Conservation (phyloP, 2,888 invertebrate species). For the Ariolimax columbianus region DNA sequence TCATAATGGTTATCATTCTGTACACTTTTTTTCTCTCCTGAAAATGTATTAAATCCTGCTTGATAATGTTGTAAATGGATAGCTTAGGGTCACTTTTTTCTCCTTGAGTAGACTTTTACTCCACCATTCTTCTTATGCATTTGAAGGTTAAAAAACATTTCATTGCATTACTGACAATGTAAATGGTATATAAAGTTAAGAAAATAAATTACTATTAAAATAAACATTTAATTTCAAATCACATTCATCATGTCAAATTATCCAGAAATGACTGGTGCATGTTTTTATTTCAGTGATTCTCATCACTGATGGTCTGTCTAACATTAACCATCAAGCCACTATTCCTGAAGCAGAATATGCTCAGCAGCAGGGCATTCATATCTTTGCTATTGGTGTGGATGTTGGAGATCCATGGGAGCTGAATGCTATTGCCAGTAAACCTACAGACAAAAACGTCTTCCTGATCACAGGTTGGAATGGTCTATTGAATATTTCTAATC, state of each 20-base stretch:
- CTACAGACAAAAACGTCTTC: conserved; percentile 64
- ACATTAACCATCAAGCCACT: conserved; percentile 68
- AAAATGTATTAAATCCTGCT: too few species aligned
- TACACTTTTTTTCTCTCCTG: too few species aligned
- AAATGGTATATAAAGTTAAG: too few species aligned
- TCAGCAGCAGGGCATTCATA: conserved; percentile 66
- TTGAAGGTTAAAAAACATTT: too few species aligned
- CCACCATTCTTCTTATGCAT: too few species aligned
- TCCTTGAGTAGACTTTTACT: too few species aligned
- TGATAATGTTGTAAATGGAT: too few species aligned
- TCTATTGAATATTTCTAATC: conserved; percentile 62
- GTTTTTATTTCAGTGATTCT: conserved; percentile 62
- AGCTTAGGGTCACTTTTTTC: too few species aligned
- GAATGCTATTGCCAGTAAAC: conserved; percentile 64
- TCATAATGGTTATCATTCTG: too few species aligned
- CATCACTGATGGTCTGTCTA: conserved; percentile 74
- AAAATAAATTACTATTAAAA: too few species aligned
- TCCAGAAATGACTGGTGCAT: neutral
- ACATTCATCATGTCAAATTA: neutral
- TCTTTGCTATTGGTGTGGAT: conserved; percentile 73
- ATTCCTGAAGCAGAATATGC: conserved; percentile 65
- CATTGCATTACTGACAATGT: too few species aligned
- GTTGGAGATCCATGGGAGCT: conserved; percentile 64
- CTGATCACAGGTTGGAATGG: conserved; percentile 63
- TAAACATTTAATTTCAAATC: too few species aligned